Evolutionary conservation across 2,888 invertebrate genomes (phyloP).

Genomic region (Eulithis prunata): DNA sequence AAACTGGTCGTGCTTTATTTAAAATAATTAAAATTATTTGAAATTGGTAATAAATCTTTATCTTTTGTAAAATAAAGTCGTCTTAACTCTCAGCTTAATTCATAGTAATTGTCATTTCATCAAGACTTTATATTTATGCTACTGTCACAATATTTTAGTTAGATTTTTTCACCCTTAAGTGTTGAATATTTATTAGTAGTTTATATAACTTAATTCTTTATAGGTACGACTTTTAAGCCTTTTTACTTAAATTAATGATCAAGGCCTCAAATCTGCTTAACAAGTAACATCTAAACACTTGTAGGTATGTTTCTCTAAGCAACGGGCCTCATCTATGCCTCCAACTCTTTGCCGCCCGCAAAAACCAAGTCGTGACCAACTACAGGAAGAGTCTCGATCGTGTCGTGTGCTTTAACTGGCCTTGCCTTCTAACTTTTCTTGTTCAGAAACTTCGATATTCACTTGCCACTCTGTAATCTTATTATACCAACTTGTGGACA

Average conservation of each 20-base stretch:
- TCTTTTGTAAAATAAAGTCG: constrained; percentile 2
- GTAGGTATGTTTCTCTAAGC: background rate
- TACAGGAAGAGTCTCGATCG: constrained; percentile 44
- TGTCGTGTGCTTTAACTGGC: constrained; percentile 44
- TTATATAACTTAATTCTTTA: no score
- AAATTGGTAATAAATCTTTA: background rate
- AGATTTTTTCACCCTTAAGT: background rate
- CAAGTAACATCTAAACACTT: background rate
- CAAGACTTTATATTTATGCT: background rate
- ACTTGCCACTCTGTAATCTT: constrained; percentile 68
- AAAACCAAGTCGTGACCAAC: constrained; percentile 44
- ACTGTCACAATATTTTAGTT: background rate
- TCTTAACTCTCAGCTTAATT: background rate
- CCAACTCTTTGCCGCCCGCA: constrained; percentile 37
- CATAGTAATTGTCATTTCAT: background rate
- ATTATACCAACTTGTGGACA: constrained; percentile 73
- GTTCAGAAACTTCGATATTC: constrained; percentile 63
- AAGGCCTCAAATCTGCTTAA: no score
- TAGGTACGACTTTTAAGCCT: no score
- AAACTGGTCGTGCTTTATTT: constrained; percentile 47
- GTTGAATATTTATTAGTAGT: background rate
- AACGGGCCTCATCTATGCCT: constrained; percentile 7
- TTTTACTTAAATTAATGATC: background rate
- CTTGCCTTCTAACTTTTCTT: constrained; percentile 53
- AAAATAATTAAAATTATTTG: no score